A percentile compares a stretch with the other conserved stretches of the same genome.
phyloP scores from a whole-genome alignment of 2,888 invertebrate genomes.

The Agelastica alni region DNA sequence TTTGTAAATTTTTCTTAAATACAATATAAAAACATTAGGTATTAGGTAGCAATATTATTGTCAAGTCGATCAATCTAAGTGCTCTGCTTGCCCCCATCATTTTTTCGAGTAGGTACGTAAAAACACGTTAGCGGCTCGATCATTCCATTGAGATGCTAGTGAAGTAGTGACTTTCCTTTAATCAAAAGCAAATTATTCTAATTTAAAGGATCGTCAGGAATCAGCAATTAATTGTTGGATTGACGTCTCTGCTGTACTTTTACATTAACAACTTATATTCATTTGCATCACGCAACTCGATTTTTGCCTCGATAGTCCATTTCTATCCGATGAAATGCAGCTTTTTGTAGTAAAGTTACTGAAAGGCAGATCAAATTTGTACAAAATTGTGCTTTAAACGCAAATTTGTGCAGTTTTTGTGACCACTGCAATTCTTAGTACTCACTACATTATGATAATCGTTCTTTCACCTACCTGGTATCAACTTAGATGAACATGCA shows the following conservation, averaged over 20 bases:
- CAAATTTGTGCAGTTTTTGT: conserved; percentile 12
- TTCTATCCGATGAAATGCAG: conserved; percentile 11
- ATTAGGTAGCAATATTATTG: too few species aligned
- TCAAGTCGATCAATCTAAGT: too few species aligned
- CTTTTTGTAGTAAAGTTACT: conserved; percentile 8
- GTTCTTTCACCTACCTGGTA: conserved; percentile 7
- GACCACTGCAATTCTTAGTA: conserved; percentile 14
- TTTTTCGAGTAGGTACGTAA: too few species aligned
- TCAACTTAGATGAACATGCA: conserved; percentile 4
- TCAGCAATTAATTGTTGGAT: conserved; percentile 16
- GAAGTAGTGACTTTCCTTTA: conserved; percentile 11
- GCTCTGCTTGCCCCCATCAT: too few species aligned
- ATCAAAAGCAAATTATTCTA: conserved; percentile 18
- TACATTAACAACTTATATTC: conserved; percentile 4
- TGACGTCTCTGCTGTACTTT: conserved; percentile 6
- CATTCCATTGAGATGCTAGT: conserved; percentile 11
- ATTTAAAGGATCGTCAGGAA: conserved; percentile 16
- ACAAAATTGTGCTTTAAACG: conserved; percentile 5
- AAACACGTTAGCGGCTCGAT: too few species aligned
- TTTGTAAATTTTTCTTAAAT: too few species aligned
- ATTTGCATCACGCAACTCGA: conserved; percentile 12
- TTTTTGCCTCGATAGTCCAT: conserved; percentile 9
- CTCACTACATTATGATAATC: conserved; percentile 14
- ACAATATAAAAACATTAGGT: too few species aligned
- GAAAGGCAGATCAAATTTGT: conserved; percentile 2